Conservation (phyloP, 35 echinoderm and acorn worm genomes). For the Chiridota heheva region DNA sequence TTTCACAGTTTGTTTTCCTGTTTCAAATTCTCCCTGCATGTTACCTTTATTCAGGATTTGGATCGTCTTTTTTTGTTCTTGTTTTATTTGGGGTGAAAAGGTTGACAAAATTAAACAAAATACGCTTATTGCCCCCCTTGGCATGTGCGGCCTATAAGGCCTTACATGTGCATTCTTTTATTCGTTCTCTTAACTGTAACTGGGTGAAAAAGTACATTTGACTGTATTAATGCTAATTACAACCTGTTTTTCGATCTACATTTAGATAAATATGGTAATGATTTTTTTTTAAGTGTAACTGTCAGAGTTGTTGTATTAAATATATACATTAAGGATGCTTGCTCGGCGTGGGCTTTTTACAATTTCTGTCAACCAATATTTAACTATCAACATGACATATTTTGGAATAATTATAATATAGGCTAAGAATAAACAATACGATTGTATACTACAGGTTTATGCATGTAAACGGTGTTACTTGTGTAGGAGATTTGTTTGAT, state of each 20-base stretch:
- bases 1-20: not conserved
- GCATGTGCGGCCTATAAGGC: not conserved
- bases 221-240: not conserved
- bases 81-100: not conserved
- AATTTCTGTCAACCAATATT: not conserved
- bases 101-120: conserved; percentile 21
- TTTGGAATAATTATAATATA: conserved; percentile 37
- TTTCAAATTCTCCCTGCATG: no score
- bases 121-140: not conserved
- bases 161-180: not conserved
- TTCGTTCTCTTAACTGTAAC: no score
- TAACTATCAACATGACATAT: not conserved
- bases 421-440: no score
- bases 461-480: no score
- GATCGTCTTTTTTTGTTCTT: conserved; percentile 2
- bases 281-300: not conserved
- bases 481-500: no score
- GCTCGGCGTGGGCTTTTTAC: not conserved
- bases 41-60: not conserved
- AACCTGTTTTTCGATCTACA: not conserved
- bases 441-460: no score
- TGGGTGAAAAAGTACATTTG: no score
- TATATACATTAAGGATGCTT: not conserved
- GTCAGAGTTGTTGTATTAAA: not conserved
- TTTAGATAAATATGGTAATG: not conserved